phyloP scores from a whole-genome alignment of 2,888 invertebrate species.

The Dyspetes luteomarginatus region DNA sequence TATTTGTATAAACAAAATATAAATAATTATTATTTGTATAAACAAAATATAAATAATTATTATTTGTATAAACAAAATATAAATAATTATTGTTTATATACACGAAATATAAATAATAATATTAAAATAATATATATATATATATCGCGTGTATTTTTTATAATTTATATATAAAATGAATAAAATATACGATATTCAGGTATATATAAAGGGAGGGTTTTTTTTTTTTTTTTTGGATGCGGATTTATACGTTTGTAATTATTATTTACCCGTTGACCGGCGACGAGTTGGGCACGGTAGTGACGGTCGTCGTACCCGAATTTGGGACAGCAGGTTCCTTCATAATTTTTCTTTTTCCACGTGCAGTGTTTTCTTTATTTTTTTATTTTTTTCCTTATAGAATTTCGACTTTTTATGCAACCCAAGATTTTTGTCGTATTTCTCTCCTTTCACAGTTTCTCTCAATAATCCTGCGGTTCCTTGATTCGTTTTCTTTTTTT shows the following conservation, averaged over 20 bases:
- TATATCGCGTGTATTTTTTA: conserved; percentile 1
- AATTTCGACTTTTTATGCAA: conserved; percentile 33
- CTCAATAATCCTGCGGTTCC: neutral
- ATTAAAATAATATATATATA: neutral
- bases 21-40: no score
- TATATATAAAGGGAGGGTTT: conserved; percentile 45
- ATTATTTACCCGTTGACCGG: conserved; percentile 79
- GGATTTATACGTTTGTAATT: conserved; percentile 66
- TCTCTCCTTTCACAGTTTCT: conserved; percentile 8
- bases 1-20: no score
- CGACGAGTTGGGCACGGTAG: conserved; percentile 66
- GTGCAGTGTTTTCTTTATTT: conserved; percentile 45
- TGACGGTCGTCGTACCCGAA: conserved; percentile 72
- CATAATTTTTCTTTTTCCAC: conserved; percentile 71
- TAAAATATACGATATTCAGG: conserved; percentile 38
- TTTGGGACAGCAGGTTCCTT: conserved; percentile 75
- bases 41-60: no score
- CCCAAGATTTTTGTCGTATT: neutral
- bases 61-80: no score
- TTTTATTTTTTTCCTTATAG: conserved; percentile 25
- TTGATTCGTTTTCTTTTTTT: neutral
- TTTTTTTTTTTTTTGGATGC: conserved; percentile 63
- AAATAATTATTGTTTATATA: no score
- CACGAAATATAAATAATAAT: neutral
- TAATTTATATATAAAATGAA: no score